Base-by-base conservation (phyloP, 2,888 invertebrate genomes). In the Ceramica pisi region DNA sequence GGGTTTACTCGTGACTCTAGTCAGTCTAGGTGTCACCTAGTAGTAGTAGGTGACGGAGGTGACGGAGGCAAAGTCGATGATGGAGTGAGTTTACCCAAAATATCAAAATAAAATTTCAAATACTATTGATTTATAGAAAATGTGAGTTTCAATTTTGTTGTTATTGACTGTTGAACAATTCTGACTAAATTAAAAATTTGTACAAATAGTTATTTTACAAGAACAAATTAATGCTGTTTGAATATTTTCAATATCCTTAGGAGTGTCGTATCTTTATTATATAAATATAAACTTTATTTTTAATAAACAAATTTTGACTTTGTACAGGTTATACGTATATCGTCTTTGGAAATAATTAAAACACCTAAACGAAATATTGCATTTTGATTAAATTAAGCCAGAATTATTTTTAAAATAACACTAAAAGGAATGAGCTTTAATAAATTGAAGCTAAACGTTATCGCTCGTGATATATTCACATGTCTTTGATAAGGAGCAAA, bases 241-340 rank as follows among this genome's bases (percentile, higher is more conserved):
- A 21, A 6, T 16, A 31, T 77, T 16, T 10, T n/a, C 21, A 7
- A 26, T 21, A 48, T 61, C 31, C 55, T 14, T 50, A 1, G n/a
- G 83, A 69, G 63, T 67, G 60, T 80, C 66, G 10, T 60, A 68
- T 68, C 44, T 41, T 67, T 38, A 53, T 35, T 53, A 64, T 64
- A 63, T 59, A 74, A 64, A 61, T 80, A 78, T 53, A 44, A 64
- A 53, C 16, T 44, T 56, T 63, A 62, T 57, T 63, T 67, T 72
- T 63, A 51, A 48, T 63, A 70, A 81, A 77, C 57, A 66, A 31
- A 63, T 65, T 76, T 71, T 70, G 56, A 66, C 71, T 83, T 85
- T 83, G 83, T 83, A 83, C 83, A 83, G 66, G 69, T 65, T 73
- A 78, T 85, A 83, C 83, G 83, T 83, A 83, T 85, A 81, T 83